Evolutionary conservation across 35 echinoderm and acorn worm species (phyloP).

Genomic region (Holothuria glaberrima): DNA sequence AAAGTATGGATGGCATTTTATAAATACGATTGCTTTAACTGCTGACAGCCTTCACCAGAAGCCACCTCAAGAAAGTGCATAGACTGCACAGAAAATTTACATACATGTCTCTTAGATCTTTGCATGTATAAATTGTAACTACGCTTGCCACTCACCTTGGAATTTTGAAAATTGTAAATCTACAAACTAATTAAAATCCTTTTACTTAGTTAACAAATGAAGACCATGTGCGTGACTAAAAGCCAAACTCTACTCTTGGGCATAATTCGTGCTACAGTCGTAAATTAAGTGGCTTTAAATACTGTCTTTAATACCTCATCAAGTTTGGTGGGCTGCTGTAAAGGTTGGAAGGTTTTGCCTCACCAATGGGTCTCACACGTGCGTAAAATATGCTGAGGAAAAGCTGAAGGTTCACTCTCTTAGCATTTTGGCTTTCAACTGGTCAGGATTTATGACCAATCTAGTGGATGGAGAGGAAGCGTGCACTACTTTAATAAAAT

Average conservation of each 20-base stretch:
- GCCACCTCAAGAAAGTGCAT: no score
- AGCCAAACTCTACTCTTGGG: not conserved
- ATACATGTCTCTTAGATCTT: no score
- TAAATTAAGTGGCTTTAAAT: slow-evolving; percentile 52
- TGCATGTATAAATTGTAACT: no score
- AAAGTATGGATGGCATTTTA: no score
- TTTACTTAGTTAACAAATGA: not conserved
- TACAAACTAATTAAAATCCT: no score
- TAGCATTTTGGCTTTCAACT: not conserved
- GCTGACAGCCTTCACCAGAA: no score
- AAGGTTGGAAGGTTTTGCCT: no score
- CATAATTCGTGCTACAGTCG: not conserved
- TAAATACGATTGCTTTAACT: no score
- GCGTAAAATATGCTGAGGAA: not conserved
- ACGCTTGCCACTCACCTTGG: no score
- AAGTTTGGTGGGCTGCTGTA: not conserved
- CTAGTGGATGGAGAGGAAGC: not conserved
- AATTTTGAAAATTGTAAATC: no score
- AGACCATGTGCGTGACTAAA: slow-evolving; percentile 1
- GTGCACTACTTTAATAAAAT: not conserved
- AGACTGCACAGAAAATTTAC: no score
- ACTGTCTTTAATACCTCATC: slow-evolving; percentile 27
- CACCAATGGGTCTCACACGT: not conserved
- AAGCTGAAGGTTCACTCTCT: no score
- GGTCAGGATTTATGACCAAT: slow-evolving; percentile 12